Base-by-base conservation (phyloP, 2,797 vertebrate genomes). In the Danio tinwini region DNA sequence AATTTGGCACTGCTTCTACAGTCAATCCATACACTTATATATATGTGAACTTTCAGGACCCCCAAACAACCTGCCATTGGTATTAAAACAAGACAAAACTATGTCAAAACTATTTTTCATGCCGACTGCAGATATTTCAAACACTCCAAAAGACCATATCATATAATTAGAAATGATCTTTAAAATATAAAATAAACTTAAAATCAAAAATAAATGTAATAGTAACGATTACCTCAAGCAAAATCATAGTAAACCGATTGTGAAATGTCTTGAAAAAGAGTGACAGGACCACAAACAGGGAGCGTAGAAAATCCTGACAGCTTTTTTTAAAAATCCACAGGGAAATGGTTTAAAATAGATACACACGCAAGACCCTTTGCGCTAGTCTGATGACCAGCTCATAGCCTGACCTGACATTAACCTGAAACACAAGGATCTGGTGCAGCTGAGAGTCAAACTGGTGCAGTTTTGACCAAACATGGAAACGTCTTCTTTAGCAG, bases 391-490 rank as follows among this genome's bases (percentile, higher is more conserved):
- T 84, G 73, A 47, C 52, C 78, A 65, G 53, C 72, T 62, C 81
- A 53, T 77, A 63, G 56, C 53, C 56, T 62, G 58, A 84, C 73
- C 76, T 62, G 59, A 73, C 61, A 82, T 76, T 79, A 85, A 81
- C 80, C 80, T 83, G 78, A 37, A 80, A 83, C 83, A 45, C 78
- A 40, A 80, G 73, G 78, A 80, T 78, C 80, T 84, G 67, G 45
- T 74, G 69, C 68, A 59, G 78, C 61, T 6, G 37, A 84, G 83
- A 83, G 71, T 52, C 76, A 72, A 75, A 55, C 76, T 81, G 58
- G 71, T 56, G 70, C 49, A 76, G 74, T 77, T 82, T 78, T 85
- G 81, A 75, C 78, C 82, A 83, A 85, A 85, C 80, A 86, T 84
- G 76, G 83, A 80, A 84, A 82, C 74, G 75, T 83, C 58, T 76